Evolutionary conservation across 1,140 invertebrate genomes (phyloP), one percentile per base, ranked within the genome.

Genomic region (Brachionus manjavacas): DNA sequence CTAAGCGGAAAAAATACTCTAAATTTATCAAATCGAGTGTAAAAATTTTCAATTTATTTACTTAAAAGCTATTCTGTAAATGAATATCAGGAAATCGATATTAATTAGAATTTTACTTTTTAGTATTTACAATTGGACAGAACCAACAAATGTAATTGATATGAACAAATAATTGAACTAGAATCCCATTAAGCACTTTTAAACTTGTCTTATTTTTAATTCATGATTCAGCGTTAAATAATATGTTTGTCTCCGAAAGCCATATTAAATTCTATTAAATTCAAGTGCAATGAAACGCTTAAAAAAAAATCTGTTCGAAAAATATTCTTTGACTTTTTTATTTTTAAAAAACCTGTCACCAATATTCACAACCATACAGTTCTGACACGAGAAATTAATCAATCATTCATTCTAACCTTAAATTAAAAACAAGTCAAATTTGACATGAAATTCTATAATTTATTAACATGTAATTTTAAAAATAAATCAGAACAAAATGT

Each of bases 81-180:
- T 16, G 31, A 68, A 68, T n/a, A 68, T 31, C 66, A 68, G 66
- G 11, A 68, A 68, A 68, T 68, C 66, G 66, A 68, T 68, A 68
- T 68, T 68, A 31, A 68, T 68, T 68, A 60, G 16, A 60, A 20
- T 60, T 60, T 60, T 60, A 60, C 23, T 31, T 31, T 68, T 39
- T 28, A 68, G 4, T 68, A 31, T 68, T 68, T 68, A 68, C 66
- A 23, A 68, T 68, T 68, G 11, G n/a, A 68, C 66, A 68, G 66
- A 68, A 68, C 6, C 16, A 31, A 68, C 12, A 68, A 31, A 31
- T 68, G 12, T 31, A 68, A 31, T 68, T 31, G 66, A 31, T 31
- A 68, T 68, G 28, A 68, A 16, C 66, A 68, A 68, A 68, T 68
- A 68, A 31, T 68, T 60, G 16, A 60, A 60, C 20, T 60, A 60